A percentile compares a stretch with the other conserved stretches of the same genome.
phyloP scores from a whole-genome alignment of 2,888 invertebrate genomes.

The Sclerodermus sp. region DNA sequence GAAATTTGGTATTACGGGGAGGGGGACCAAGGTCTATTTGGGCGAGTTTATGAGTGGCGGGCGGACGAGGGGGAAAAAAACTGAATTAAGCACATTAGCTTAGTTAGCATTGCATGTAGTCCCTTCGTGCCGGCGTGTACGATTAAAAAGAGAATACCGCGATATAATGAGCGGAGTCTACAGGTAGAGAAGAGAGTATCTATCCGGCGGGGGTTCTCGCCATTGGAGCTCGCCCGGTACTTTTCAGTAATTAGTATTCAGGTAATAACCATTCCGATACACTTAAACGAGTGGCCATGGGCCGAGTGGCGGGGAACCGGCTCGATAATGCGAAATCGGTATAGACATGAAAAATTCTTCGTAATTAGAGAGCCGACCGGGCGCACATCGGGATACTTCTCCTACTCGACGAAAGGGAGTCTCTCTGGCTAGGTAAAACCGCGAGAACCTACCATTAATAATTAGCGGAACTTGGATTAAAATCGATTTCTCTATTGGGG shows the following conservation, averaged over 20 bases:
- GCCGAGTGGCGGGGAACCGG: constrained; percentile 5
- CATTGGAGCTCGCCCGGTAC: constrained; percentile 3
- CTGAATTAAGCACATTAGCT: not conserved
- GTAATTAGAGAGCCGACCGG: no score
- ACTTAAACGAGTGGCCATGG: constrained; percentile 27
- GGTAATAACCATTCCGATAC: constrained; percentile 38
- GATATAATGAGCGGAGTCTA: constrained; percentile 2
- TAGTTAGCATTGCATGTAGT: not conserved
- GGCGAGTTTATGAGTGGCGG: no score
- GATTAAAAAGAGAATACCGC: constrained; percentile 10
- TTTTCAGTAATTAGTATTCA: constrained; percentile 40
- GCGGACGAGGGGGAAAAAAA: not conserved
- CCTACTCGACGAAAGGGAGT: no score
- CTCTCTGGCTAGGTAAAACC: constrained; percentile 2
- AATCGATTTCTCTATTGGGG: constrained; percentile 26
- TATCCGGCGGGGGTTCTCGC: not conserved
- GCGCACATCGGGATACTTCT: no score
- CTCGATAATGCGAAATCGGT: constrained; percentile 36
- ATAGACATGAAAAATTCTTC: constrained; percentile 38
- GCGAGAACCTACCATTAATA: constrained; percentile 32
- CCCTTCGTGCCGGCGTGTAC: not conserved
- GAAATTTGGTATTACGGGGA: no score
- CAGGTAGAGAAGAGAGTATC: not conserved
- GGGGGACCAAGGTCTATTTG: no score
- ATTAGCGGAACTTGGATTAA: constrained; percentile 31